Evolutionary conservation across 1,140 invertebrate genomes (phyloP).

Genomic region (Bombus breviceps): DNA sequence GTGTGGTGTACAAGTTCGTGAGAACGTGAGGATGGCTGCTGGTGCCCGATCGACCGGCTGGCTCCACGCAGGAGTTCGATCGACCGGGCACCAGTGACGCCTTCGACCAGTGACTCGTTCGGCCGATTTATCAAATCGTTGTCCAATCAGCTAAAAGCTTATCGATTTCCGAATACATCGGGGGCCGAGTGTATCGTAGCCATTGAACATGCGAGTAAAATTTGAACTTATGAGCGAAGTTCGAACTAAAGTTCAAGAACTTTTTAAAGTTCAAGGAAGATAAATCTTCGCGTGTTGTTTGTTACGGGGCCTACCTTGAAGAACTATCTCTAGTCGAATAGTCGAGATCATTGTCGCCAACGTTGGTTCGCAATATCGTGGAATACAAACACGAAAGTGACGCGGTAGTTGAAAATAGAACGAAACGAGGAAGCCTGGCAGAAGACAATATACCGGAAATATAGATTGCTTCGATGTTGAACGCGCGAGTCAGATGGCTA

Average conservation of each 20-base stretch:
- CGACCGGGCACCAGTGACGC: conserved; percentile 59
- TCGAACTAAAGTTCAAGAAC: not conserved
- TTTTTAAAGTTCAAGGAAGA: not conserved
- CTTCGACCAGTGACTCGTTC: conserved; percentile 44
- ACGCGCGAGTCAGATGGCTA: not conserved
- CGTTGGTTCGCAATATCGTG: not conserved
- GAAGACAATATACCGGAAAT: not conserved
- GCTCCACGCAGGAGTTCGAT: conserved; percentile 57
- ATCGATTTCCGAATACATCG: not conserved
- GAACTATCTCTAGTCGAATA: not conserved
- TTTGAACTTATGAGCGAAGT: not conserved
- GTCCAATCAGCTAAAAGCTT: not conserved
- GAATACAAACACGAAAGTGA: not conserved
- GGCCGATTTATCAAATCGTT: not conserved
- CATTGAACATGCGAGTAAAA: too few species aligned
- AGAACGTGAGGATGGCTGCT: conserved; percentile 90
- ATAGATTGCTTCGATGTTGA: not conserved
- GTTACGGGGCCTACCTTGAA: not conserved
- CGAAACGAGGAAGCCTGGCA: not conserved
- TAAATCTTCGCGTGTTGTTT: not conserved
- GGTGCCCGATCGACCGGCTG: conserved; percentile 82
- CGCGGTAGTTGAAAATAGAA: not conserved
- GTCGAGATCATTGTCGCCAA: not conserved
- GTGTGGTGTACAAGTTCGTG: conserved; percentile 90
- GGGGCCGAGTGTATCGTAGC: too few species aligned